Percentiles rank a stretch among this genome's conserved stretches.
Evolutionary conservation across 2,113 vertebrate species (phyloP).

Genomic region (Noctilio leporinus): DNA sequence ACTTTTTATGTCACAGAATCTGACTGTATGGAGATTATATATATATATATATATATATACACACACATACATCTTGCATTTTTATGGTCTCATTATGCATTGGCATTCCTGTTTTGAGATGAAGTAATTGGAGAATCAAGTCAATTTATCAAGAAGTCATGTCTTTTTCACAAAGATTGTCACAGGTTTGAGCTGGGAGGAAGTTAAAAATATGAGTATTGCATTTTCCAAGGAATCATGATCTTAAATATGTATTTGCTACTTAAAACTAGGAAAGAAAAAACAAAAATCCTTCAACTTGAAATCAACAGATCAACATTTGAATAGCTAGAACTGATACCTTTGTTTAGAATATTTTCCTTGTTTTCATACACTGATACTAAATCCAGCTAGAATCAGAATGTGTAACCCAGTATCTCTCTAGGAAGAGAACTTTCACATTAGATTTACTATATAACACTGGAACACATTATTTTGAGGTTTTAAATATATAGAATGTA

Average conservation of each 20-base stretch:
- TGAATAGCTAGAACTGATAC: background rate
- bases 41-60: background rate
- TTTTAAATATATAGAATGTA: background rate
- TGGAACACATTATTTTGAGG: background rate
- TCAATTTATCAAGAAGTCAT: background rate
- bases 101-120: background rate
- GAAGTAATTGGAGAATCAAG: background rate
- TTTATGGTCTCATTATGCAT: background rate
- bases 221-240: background rate
- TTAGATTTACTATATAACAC: background rate
- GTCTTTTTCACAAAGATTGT: background rate
- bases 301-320: background rate
- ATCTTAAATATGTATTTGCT: background rate
- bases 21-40: background rate
- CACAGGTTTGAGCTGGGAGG: background rate
- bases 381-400: background rate
- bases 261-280: background rate
- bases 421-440: background rate
- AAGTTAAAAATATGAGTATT: background rate
- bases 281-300: background rate
- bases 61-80: too few species aligned
- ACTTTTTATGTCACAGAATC: background rate
- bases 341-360: background rate
- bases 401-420: background rate
- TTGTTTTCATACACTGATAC: background rate